Evolutionary conservation across 1,140 invertebrate species (phyloP), one percentile per base, ranked within the genome.

Genomic region (Drosophila parvula): DNA sequence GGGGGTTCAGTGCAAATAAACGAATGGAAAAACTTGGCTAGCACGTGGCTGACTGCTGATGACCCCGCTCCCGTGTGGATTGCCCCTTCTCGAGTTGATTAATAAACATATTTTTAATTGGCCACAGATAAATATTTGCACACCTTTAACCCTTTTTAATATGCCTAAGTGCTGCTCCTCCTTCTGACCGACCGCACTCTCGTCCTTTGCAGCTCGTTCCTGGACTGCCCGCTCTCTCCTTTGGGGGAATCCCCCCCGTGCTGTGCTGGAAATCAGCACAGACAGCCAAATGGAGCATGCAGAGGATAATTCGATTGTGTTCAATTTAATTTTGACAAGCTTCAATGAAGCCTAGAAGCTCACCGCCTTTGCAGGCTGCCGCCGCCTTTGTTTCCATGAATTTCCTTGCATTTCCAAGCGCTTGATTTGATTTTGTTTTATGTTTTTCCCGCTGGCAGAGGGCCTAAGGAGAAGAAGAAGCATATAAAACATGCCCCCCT

Each of bases 251-350:
- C 5, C 59, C 56, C 48, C 50, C 32, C n/a, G n/a, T n/a, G 18
- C 30, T 12, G 47, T 5, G 43, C 30, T 71, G 38, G 40, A 74
- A 78, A 78, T 65, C 69, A 77, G 60, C 28, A 57, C 74, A 69
- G 55, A 68, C 64, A 63, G 59, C 51, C 79, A 90, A 91, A 91
- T 91, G 79, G 84, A 85, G 85, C 85, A 82, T 86, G 65, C 81
- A 81, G 59, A 71, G 77, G 74, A 91, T 91, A 91, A 91, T 91
- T 91, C 82, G 90, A 91, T 91, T 91, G 90, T 90, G 90, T 91
- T 91, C 90, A 91, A 91, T 91, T 91, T 91, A 91, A 91, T 91
- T 91, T 91, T 91, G 90, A 91, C 90, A 91, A 91, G 90, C 90
- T 91, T 86, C 90, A 85, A 76, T 91, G 83, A 71, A 71, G 69